These are phyloP conservation scores for Stegana nigrithorax DNA, from an alignment of 2,888 invertebrate species.

Conservation along the genomic window DNA sequence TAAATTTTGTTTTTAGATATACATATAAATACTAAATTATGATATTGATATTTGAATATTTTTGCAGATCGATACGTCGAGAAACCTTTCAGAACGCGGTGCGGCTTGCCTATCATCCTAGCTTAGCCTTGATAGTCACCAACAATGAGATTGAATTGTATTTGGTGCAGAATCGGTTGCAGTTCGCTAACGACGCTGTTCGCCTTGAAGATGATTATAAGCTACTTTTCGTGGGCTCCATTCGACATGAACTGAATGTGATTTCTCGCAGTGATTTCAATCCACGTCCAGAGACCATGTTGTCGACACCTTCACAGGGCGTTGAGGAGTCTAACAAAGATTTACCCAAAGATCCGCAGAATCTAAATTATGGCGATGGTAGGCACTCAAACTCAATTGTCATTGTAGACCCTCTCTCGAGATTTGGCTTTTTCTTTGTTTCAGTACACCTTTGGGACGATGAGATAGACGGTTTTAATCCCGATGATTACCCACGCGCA, in stretches of 20 bases:
- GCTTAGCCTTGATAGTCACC: conserved; percentile 88
- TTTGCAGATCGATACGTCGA: conserved; percentile 73
- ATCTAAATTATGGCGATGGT: conserved; percentile 87
- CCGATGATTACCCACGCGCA: conserved; percentile 79
- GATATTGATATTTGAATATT: neutral
- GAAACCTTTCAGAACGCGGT: conserved; percentile 87
- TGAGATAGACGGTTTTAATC: conserved; percentile 80
- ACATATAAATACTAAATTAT: neutral
- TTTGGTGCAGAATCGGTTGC: conserved; percentile 81
- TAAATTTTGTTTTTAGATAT: conserved; percentile 51
- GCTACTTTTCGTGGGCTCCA: conserved; percentile 82
- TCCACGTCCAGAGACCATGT: conserved; percentile 70
- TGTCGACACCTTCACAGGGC: conserved; percentile 94
- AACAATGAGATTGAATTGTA: conserved; percentile 97
- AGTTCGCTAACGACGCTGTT: conserved; percentile 70
- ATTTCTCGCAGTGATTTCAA: conserved; percentile 54
- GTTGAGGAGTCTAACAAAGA: conserved; percentile 78
- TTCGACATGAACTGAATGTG: conserved; percentile 73
- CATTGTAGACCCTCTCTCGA: too few species aligned
- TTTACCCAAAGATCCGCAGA: conserved; percentile 81
- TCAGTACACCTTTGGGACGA: conserved; percentile 91
- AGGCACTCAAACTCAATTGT: too few species aligned
- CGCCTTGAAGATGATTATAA: conserved; percentile 81
- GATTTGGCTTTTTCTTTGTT: conserved; percentile 2
- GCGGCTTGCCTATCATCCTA: conserved; percentile 86